phyloP scores from a whole-genome alignment of 92 coral and sea anemone genomes.

The Paragorgia papillata region DNA sequence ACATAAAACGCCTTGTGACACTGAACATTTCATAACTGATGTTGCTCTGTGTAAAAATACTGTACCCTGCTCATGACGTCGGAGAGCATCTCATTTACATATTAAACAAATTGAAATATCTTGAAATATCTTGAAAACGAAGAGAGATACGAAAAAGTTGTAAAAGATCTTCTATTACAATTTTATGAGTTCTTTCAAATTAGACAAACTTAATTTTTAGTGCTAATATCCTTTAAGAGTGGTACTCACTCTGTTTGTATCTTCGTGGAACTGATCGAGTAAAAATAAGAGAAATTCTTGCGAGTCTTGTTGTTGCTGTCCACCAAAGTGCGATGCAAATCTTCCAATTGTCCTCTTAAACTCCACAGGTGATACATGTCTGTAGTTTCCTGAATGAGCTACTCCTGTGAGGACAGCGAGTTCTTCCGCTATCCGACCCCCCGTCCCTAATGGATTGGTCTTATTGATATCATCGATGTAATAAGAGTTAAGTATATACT shows the following conservation, averaged over 20 bases:
- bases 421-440: slow-evolving; percentile 85
- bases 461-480: slow-evolving; percentile 82
- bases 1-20: too few species aligned
- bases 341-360: slow-evolving; percentile 88
- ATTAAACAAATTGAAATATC: too few species aligned
- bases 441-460: slow-evolving; percentile 81
- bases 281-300: slow-evolving; percentile 87
- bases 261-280: slow-evolving; percentile 91
- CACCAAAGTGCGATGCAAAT: slow-evolving; percentile 80
- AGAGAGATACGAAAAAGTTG: too few species aligned
- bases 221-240: too few species aligned
- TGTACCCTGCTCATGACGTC: too few species aligned
- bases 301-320: slow-evolving; percentile 94
- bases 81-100: too few species aligned
- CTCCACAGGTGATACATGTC: slow-evolving; percentile 74
- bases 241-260: slow-evolving; percentile 81
- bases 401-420: slow-evolving; percentile 80
- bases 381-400: slow-evolving; percentile 77
- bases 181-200: too few species aligned
- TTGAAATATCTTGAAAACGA: too few species aligned
- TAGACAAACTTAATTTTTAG: too few species aligned
- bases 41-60: too few species aligned
- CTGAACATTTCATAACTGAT: too few species aligned
- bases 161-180: too few species aligned
- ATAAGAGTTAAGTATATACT: slow-evolving; percentile 77